A percentile compares a stretch with the other conserved stretches of the same genome.
Conservation (phyloP, 2,113 vertebrate species). For the Numenius arquata region DNA sequence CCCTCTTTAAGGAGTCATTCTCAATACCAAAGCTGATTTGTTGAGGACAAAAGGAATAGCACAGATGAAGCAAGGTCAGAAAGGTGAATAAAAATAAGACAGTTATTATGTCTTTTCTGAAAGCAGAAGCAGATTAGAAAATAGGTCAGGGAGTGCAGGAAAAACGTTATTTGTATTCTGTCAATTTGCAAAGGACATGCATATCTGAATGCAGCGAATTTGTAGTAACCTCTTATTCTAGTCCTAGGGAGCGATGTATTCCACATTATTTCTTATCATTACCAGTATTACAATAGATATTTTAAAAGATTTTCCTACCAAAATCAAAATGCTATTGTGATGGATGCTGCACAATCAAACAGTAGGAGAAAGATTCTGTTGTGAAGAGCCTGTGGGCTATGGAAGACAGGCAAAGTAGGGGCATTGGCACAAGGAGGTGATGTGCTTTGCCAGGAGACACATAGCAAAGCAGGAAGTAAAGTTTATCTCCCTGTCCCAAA, state of each 20-base stretch:
- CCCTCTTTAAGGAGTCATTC: constrained; percentile 24
- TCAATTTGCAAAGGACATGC: constrained; percentile 11
- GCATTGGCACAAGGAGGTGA: background rate
- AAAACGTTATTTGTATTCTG: constrained; percentile 29
- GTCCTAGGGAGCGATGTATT: background rate
- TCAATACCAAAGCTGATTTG: constrained; percentile 9
- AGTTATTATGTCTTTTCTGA: constrained; percentile 53
- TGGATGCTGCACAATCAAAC: background rate
- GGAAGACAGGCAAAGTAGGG: background rate
- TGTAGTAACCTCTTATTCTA: background rate
- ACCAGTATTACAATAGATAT: background rate
- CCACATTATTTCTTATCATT: background rate
- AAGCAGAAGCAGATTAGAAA: constrained; percentile 52
- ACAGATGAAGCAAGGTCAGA: constrained; percentile 52
- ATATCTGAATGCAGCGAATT: background rate
- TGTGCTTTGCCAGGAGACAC: background rate
- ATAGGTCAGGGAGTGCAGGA: constrained; percentile 31
- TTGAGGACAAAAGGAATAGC: constrained; percentile 43
- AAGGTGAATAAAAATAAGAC: constrained; percentile 57
- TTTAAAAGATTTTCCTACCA: background rate
- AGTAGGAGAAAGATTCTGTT: background rate
- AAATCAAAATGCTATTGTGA: background rate
- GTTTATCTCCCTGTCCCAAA: background rate
- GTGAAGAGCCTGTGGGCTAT: background rate
- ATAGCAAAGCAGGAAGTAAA: background rate